Conservation (phyloP, 2,113 vertebrate species). For the Sialia sialis region DNA sequence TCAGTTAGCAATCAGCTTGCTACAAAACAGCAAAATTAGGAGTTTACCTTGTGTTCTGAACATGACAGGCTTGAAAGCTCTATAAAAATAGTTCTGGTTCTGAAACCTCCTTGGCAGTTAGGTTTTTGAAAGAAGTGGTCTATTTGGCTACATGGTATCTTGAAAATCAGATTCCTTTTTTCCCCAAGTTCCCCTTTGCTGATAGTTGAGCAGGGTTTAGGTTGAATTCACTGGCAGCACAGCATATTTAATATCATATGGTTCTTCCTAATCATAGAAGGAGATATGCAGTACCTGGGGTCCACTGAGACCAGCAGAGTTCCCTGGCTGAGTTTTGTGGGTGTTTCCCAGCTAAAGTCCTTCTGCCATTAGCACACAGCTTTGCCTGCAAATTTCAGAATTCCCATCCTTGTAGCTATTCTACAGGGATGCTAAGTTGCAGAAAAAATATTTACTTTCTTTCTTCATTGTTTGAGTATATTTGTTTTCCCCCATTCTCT, state of each 20-base stretch:
- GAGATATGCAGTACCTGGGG: background rate
- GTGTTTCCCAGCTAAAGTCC: background rate
- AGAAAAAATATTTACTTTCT: background rate
- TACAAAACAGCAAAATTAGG: background rate
- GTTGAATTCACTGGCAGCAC: background rate
- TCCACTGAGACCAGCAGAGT: background rate
- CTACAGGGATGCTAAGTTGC: background rate
- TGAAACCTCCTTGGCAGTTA: background rate
- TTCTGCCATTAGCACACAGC: background rate
- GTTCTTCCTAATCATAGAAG: background rate
- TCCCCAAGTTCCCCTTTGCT: background rate
- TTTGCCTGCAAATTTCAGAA: background rate
- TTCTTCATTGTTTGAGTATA: background rate
- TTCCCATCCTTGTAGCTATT: background rate
- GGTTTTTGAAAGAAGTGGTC: background rate
- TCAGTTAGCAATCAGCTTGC: background rate
- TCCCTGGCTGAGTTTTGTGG: background rate
- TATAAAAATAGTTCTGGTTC: background rate
- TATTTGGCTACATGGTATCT: rapidly evolving
- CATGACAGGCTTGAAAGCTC: background rate
- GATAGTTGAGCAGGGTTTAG: background rate
- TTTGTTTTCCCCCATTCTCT: background rate
- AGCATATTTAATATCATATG: background rate
- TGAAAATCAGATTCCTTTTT: background rate
- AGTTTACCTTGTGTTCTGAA: background rate